Evolutionary conservation across 1,140 invertebrate genomes (phyloP), one percentile per base, ranked within the genome.

Genomic region (Drosophila oshimai): DNA sequence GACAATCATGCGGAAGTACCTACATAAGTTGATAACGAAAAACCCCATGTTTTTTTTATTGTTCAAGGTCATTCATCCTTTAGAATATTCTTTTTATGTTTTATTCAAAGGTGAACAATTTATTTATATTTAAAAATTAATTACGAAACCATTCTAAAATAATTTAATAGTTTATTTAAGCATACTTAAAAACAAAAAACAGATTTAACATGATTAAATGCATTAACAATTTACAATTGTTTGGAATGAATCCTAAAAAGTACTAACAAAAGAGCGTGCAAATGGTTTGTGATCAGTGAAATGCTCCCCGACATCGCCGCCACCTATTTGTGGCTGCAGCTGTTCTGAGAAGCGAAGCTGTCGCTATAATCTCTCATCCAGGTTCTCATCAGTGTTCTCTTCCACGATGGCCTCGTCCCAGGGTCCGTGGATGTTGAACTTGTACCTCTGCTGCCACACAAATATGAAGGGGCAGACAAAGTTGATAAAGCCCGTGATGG

Each of bases 371-470:
- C 88, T 90, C 7, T 74, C 57, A 46, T 90, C 86, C 34, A 90
- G 70, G 49, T 87, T 89, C 49, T 76, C 50, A n/a, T 90, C 89
- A 5, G 71, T 84, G 60, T 90, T 89, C 91, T 94, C 93, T 75
- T 93, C 92, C 17, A 94, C 93, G 55, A 96, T 93, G 33, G 97
- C 97, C 90, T 98, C 97, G 92, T 98, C 98, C 97, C 98, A 99
- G 4, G 97, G 97, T 1, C 98, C 98, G 92, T 98, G 96, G 74
- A 98, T 98, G 91, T 98, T 98, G 91, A 97, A 95, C 92, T 99
- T 99, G 83, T 95, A 95, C 37, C 93, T 94, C 79, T 98, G 96
- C 91, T 96, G 95, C 49, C 90, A 92, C 1, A 97, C 93, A 91
- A 98, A 97, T 91, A 95, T 94, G 5, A 93, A 81, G 4, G 98